Base-by-base conservation (phyloP, 2,113 vertebrate species). In the Pycnonotus jocosus region DNA sequence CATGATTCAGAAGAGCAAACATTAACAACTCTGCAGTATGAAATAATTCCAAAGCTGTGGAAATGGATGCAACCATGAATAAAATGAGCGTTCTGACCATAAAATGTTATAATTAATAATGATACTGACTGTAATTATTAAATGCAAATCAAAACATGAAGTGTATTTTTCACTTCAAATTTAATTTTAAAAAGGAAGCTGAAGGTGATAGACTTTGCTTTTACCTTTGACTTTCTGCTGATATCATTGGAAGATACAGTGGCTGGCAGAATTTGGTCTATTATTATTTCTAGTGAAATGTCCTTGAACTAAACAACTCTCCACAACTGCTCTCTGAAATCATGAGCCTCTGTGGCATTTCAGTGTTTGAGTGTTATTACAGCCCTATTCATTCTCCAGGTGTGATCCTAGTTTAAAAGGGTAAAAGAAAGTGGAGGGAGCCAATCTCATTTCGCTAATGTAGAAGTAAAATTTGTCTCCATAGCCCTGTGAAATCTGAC, bases 331-430 rank as follows among this genome's bases (percentile, higher is more conserved):
- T 22, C 27, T 33, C n/a, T 70, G 56, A 57, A 89, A 66, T 23
- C 27, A 28, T 2, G 12, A 73, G 22, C n/a, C 9, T n/a, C 48
- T 48, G 42, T 88, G 80, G 35, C 42, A 91, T 94, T 95, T 93
- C 35, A 40, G 21, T 95, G 78, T 88, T 80, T 65, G 66, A 81
- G 61, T 76, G 68, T 91, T 97, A 66, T 95, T 94, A 35, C 33
- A 90, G 20, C 51, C 10, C 62, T 68, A 10, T 62, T 92, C 70
- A 31, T 54, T 73, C 20, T 65, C 33, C 45, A 57, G 25, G 28
- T n/a, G 8, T 77, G 73, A 40, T 69, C 3, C 13, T 28, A 12
- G 83, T 86, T 69, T 9, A 50, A 57, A 87, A 57, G 27, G 2
- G 5, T 48, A 35, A 62, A 81, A 57, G 58, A 27, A 57, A 20